Evolutionary conservation across 53 echinoderm and acorn worm genomes (phyloP), one percentile per base, ranked within the genome.

Genomic region (Mesocentrotus franciscanus): DNA sequence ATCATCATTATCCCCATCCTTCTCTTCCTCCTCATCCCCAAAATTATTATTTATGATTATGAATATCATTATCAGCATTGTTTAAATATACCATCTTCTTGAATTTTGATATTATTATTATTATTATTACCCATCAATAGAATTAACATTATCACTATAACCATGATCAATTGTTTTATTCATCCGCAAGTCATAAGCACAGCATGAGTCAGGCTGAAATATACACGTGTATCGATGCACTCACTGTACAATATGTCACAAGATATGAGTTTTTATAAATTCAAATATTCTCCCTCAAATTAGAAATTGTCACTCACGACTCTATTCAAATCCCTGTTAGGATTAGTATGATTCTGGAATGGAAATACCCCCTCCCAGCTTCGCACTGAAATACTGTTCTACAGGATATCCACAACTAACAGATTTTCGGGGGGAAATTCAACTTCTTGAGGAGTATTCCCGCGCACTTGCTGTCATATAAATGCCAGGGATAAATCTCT

Each of bases 391-490:
- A 39, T 81, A 81, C 81, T 1, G 8, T 16, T 32, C 32, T 17
- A 42, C 81, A 81, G 81, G 81, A 81, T 81, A 81, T 81, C 81
- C 81, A 81, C 36, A 39, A 81, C 81, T 81, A 81, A 81, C 42
- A 42, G 81, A 36, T 81, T 81, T 81, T 36, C 22, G 6, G 42
- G 4, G 81, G 81, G 81, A 81, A 81, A 81, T 81, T 81, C 81
- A 33, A 7, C 16, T 33, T 81, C 36, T 81, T 20, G 15, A 42
- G 81, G 33, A 81, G n/a, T 81, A 39, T 81, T 34, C 81, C 81
- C 33, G 18, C 74, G 12, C 14, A 29, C 32, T 30, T 30, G n/a
- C 12, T 42, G 22, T 22, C 36, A 36, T 81, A 39, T 36, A 42
- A 20, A 81, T 39, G 36, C n/a, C 81, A 20, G 8, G 17, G 36